These are phyloP conservation scores for Nasonia giraulti DNA, from an alignment of 1,140 invertebrate species.

Conservation along the genomic window DNA sequence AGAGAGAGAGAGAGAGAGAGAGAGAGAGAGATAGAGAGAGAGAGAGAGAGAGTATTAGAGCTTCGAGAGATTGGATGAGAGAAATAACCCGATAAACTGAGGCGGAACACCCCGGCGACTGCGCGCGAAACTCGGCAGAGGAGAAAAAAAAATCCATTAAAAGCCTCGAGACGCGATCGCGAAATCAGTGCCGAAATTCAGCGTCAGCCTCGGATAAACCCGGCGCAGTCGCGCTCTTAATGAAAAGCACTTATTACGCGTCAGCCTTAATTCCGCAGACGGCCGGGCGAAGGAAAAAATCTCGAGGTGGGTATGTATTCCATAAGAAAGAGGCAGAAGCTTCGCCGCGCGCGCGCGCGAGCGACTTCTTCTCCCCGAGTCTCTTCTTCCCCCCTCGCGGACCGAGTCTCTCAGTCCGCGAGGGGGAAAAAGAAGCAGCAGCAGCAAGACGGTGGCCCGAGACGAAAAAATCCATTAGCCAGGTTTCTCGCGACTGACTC, in stretches of 20 bases:
- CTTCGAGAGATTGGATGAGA: no score
- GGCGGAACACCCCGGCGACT: neutral
- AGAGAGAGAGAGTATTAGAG: neutral
- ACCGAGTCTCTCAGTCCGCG: neutral
- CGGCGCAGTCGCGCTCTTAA: neutral
- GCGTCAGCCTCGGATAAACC: neutral
- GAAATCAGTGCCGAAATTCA: neutral
- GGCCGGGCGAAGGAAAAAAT: neutral
- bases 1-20: neutral
- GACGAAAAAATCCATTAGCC: slow-evolving; percentile 43
- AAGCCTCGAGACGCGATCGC: no score
- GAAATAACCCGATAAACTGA: neutral
- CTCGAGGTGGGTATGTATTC: neutral
- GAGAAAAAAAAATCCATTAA: neutral
- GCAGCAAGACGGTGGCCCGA: neutral
- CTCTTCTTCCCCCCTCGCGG: no score
- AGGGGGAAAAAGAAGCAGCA: neutral
- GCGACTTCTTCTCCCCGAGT: neutral
- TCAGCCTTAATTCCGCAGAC: neutral
- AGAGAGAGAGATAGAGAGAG: neutral
- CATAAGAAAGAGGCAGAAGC: neutral
- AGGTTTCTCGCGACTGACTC: slow-evolving; percentile 24
- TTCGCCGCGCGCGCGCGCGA: neutral
- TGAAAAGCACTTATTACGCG: neutral
- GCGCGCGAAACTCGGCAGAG: neutral